A percentile compares a stretch with the other conserved stretches of the same genome.
phyloP scores from a whole-genome alignment of 2,888 invertebrate genomes.

The Sinopyrophorus schimmeli region DNA sequence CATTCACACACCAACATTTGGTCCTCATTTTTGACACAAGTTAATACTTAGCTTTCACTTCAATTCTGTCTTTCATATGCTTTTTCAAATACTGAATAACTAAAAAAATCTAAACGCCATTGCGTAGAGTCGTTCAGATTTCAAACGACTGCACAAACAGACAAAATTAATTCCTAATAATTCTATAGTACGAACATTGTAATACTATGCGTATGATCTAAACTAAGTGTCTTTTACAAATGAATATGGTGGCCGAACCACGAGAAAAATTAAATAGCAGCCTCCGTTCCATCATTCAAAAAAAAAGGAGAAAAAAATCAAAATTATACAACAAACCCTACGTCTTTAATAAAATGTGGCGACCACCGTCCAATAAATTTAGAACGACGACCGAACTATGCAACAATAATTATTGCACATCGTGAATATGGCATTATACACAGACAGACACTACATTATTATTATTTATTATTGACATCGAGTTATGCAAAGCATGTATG shows the following conservation, averaged over 20 bases:
- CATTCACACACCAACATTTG: constrained; percentile 21
- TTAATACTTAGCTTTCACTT: constrained; percentile 16
- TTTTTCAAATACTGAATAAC: no score
- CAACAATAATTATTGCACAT: constrained; percentile 34
- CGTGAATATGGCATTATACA: constrained; percentile 35
- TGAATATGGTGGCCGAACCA: constrained; percentile 28
- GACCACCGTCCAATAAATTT: constrained; percentile 1
- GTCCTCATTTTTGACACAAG: constrained; percentile 31
- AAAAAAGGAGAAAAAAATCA: constrained; percentile 1
- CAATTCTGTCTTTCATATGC: no score
- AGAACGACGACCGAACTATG: constrained; percentile 12
- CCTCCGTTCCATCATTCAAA: constrained; percentile 16
- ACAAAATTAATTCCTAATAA: constrained; percentile 39
- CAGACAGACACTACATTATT: constrained; percentile 31
- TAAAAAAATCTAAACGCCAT: constrained; percentile 13
- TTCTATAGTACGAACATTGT: constrained; percentile 48
- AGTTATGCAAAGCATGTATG: constrained; percentile 32
- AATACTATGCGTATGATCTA: constrained; percentile 55
- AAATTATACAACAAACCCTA: constrained; percentile 14
- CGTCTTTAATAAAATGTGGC: no score
- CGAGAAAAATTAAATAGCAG: constrained; percentile 19
- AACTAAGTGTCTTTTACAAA: constrained; percentile 53
- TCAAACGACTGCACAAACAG: constrained; percentile 33
- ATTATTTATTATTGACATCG: constrained; percentile 41
- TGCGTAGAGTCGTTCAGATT: constrained; percentile 12